Conservation (phyloP, 92 coral and sea anemone genomes). For the Micromussa lordhowensis region DNA sequence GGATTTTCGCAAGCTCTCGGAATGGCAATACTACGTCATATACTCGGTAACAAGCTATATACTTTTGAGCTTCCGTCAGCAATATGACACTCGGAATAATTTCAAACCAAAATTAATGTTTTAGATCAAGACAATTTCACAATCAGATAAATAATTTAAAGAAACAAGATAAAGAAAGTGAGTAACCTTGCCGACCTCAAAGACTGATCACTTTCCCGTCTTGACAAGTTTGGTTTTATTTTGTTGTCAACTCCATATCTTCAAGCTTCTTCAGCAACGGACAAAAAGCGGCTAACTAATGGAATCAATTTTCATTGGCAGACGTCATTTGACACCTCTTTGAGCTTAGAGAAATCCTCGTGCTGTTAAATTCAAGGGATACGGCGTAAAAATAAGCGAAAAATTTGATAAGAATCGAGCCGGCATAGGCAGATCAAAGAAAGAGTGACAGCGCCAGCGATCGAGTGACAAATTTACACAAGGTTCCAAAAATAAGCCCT, state of each 20-base stretch:
- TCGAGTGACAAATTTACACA: constrained; percentile 28
- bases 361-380: neutral
- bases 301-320: neutral
- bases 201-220: neutral
- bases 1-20: neutral
- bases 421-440: neutral
- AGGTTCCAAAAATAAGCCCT: constrained; percentile 33
- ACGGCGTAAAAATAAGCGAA: neutral
- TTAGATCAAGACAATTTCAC: neutral
- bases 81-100: neutral
- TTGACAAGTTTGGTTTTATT: neutral
- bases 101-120: neutral
- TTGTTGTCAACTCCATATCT: neutral
- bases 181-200: neutral
- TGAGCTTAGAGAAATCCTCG: neutral
- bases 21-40: neutral
- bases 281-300: neutral
- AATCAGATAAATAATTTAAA: neutral
- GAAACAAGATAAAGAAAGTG: neutral
- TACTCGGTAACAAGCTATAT: neutral
- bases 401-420: constrained; percentile 4
- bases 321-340: neutral
- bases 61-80: constrained; percentile 8
- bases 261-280: neutral
- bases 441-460: constrained; percentile 3